Evolutionary conservation across 2,113 vertebrate genomes (phyloP), one percentile per base, ranked within the genome.

Genomic region (Dipodomys ordii): DNA sequence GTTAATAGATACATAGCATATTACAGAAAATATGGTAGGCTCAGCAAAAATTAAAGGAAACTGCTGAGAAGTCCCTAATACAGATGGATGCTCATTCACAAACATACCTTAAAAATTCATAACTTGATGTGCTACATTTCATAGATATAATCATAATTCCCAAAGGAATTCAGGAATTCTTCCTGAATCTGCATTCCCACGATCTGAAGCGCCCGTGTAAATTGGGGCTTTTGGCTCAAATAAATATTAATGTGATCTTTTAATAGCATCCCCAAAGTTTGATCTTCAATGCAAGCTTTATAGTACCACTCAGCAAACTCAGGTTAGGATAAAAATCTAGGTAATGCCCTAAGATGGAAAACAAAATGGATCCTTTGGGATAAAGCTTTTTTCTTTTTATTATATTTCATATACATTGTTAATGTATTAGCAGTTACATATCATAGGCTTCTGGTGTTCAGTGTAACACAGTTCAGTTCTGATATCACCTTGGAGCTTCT

Each of bases 391-490:
- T 32, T 74, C 25, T 30, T 86, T 85, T 84, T 77, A 78, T 11
- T 68, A 85, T 69, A 39, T 32, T 62, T 81, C 77, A 77, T 95
- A 44, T 85, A 92, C 80, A 73, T 65, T 91, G 16, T 90, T 39
- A 39, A 39, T 39, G 35, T 39, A 4, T 39, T 39, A 39, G 35
- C 35, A 62, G 44, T 69, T 76, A 15, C 69, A 39, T 65, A 2
- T 93, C 71, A 87, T 90, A 83, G 28, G 10, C 20, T 19, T 0
- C 60, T 71, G 9, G 8, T 94, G 30, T 5, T 92, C 46, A 88
- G 35, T 92, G 9, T 93, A 65, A 91, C 46, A 28, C 10, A 87
- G 62, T 79, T 39, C 32, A 83, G 7, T 64, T 27, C 57, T 76
- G 23, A 8, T 44, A 30, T 87, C 16, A 57, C 25, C 28, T 76